phyloP scores from a whole-genome alignment of 2,797 vertebrate genomes.

The Tinamus major region DNA sequence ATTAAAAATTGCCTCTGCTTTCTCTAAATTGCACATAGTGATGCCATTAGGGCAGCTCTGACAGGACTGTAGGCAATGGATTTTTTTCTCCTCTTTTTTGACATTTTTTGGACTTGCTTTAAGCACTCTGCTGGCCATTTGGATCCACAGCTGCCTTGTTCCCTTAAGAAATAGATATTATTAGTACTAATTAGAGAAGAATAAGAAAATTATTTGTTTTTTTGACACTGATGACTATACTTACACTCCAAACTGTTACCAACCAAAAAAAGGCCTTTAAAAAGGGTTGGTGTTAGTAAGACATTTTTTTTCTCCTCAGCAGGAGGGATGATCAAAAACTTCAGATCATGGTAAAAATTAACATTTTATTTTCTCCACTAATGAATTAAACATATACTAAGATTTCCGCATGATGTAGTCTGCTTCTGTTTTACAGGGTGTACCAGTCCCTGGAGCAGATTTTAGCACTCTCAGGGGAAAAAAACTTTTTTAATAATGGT shows the following conservation, averaged over 20 bases:
- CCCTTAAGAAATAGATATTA: conserved; percentile 52
- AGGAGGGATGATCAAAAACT: background rate
- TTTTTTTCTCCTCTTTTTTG: background rate
- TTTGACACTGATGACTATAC: conserved; percentile 40
- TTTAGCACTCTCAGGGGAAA: background rate
- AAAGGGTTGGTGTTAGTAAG: conserved; percentile 46
- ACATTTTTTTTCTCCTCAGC: background rate
- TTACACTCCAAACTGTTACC: conserved; percentile 30
- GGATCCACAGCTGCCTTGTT: conserved; percentile 1
- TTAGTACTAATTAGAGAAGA: conserved; percentile 57
- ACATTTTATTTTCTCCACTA: background rate
- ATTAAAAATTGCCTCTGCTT: conserved; percentile 62
- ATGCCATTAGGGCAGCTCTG: conserved; percentile 11
- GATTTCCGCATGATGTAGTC: background rate
- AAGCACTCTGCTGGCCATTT: conserved; percentile 28
- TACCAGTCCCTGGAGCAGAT: background rate
- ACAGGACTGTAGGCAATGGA: background rate
- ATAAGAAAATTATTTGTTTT: conserved; percentile 51
- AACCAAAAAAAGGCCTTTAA: conserved; percentile 49
- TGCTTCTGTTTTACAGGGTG: conserved; percentile 13
- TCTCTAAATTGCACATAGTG: conserved; percentile 37
- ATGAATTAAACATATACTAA: conserved; percentile 22
- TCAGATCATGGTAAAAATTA: background rate
- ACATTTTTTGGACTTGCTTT: conserved; percentile 43
- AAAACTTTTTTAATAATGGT: background rate